A percentile compares a stretch with the other conserved stretches of the same genome.
Conservation (phyloP, 1,140 invertebrate species). For the Adoxophyes honmai region DNA sequence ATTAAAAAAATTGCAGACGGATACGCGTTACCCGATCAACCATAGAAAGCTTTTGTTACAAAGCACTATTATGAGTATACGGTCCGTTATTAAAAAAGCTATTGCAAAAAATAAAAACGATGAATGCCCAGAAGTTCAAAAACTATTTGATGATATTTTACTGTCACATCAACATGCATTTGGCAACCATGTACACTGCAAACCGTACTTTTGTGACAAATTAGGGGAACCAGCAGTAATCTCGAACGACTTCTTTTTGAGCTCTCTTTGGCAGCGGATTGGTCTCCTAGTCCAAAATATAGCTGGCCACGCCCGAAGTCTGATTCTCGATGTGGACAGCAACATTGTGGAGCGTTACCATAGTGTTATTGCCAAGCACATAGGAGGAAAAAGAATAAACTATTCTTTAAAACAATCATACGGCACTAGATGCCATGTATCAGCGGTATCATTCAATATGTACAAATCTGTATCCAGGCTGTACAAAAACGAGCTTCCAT, state of each 20-base stretch:
- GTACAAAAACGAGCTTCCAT: slow-evolving; percentile 40
- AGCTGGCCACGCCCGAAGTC: slow-evolving; percentile 13
- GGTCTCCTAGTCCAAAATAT: not conserved
- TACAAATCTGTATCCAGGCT: slow-evolving; percentile 43
- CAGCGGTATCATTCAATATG: not conserved
- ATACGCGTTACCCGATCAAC: not conserved
- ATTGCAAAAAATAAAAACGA: slow-evolving; percentile 8
- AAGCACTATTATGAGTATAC: slow-evolving; percentile 16
- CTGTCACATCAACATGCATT: too few species aligned
- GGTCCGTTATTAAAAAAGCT: not conserved
- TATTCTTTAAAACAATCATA: too few species aligned
- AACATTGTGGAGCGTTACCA: too few species aligned
- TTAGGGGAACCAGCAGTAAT: not conserved
- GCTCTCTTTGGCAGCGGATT: slow-evolving; percentile 10
- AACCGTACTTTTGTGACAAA: too few species aligned
- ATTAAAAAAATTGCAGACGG: not conserved
- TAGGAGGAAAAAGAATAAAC: too few species aligned
- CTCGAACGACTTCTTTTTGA: not conserved
- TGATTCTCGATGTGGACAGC: too few species aligned
- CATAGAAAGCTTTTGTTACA: slow-evolving; percentile 19
- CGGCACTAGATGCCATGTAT: too few species aligned
- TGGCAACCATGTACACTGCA: too few species aligned
- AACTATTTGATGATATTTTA: slow-evolving; percentile 1
- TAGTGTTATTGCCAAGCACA: too few species aligned
- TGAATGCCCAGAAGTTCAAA: not conserved